Evolutionary conservation across 2,113 vertebrate species (phyloP).

Genomic region (Albula glossodonta): DNA sequence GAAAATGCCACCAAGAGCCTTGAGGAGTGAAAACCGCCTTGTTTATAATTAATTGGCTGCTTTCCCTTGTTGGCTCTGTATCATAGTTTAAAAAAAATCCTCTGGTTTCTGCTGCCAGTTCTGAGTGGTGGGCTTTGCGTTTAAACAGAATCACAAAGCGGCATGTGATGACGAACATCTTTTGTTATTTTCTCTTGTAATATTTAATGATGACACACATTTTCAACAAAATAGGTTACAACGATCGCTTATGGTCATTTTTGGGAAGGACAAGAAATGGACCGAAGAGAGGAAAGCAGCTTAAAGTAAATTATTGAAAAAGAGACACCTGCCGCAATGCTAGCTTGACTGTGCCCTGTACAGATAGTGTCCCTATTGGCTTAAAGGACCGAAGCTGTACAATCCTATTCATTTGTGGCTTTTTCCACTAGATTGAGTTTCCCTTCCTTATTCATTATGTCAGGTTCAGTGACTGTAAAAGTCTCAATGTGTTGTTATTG

Average conservation of each 20-base stretch:
- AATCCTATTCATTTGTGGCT: too few species aligned
- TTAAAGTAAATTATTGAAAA: background rate
- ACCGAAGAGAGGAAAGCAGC: background rate
- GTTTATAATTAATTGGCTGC: background rate
- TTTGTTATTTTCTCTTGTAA: background rate
- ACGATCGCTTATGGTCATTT: too few species aligned
- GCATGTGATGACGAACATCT: background rate
- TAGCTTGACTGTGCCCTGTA: background rate
- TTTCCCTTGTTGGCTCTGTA: background rate
- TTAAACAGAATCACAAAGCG: background rate
- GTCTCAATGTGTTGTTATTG: too few species aligned
- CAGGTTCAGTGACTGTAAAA: too few species aligned
- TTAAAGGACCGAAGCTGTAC: background rate
- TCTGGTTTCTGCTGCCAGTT: background rate
- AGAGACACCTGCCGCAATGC: background rate
- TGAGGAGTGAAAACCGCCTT: background rate
- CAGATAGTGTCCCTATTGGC: background rate
- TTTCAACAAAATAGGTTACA: too few species aligned
- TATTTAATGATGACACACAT: background rate
- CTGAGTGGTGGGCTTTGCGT: background rate
- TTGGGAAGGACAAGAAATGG: too few species aligned
- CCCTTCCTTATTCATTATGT: too few species aligned
- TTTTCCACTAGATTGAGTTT: too few species aligned
- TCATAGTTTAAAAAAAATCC: background rate
- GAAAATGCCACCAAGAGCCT: background rate